A percentile compares a stretch with the other conserved stretches of the same genome.
Evolutionary conservation across 2,113 vertebrate genomes (phyloP).

Genomic region (Solea senegalensis): DNA sequence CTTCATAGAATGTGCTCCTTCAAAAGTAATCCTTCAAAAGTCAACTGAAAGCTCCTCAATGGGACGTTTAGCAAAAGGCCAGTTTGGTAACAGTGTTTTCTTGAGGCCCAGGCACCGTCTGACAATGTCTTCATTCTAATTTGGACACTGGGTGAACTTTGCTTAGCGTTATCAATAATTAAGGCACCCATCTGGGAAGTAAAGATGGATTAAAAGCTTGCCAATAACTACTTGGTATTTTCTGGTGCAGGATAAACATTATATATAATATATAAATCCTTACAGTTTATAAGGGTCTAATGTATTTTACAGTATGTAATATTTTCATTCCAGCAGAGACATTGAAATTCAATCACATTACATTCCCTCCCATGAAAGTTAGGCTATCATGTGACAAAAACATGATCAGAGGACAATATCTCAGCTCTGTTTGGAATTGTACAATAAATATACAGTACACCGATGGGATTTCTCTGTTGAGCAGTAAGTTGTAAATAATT

Average conservation of each 20-base stretch:
- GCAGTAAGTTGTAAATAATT: slow-evolving; percentile 47
- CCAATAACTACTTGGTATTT: slow-evolving; percentile 33
- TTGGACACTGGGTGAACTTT: slow-evolving; percentile 22
- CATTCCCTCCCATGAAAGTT: slow-evolving; percentile 65
- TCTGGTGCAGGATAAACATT: slow-evolving; percentile 56
- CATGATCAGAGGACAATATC: slow-evolving; percentile 41
- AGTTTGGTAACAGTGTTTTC: slow-evolving; percentile 24
- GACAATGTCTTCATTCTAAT: slow-evolving; percentile 14
- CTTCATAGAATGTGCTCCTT: slow-evolving; percentile 54
- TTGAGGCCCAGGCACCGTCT: slow-evolving; percentile 40
- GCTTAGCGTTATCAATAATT: slow-evolving; percentile 15
- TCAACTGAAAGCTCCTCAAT: slow-evolving; percentile 27
- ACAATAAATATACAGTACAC: slow-evolving; percentile 81
- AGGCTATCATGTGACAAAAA: slow-evolving; percentile 56
- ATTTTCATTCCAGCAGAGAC: slow-evolving; percentile 63
- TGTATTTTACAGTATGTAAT: slow-evolving; percentile 64
- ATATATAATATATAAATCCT: slow-evolving; percentile 59
- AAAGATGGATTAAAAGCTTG: slow-evolving; percentile 17
- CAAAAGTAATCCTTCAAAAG: slow-evolving; percentile 60
- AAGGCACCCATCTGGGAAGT: slow-evolving; percentile 51
- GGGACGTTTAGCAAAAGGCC: slow-evolving; percentile 46
- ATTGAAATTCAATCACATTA: slow-evolving; percentile 54
- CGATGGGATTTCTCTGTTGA: slow-evolving; percentile 56
- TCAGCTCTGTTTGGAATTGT: slow-evolving; percentile 63
- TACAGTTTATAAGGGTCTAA: slow-evolving; percentile 60